Base-by-base conservation (phyloP, 2,113 vertebrate species). In the Prionailurus bengalensis region DNA sequence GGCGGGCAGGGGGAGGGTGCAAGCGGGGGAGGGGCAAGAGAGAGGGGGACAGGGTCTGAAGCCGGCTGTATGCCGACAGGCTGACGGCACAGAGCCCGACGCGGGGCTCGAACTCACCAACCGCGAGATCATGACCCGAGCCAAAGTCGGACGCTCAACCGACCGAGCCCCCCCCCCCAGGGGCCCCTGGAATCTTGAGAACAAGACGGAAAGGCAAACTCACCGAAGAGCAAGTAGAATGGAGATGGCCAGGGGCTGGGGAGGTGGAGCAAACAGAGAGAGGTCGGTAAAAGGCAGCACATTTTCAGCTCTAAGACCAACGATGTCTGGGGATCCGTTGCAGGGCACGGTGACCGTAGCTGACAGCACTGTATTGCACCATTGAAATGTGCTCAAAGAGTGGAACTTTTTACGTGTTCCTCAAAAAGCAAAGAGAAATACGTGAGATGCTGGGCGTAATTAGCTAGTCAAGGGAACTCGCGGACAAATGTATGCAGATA, bases 341-440 rank as follows among this genome's bases (percentile, higher is more conserved):
- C 5, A 25, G 3, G 63, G 7, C 16, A 1, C 10, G 63, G 53
- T 3, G 16, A 39, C 39, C 1, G 1, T 13, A 4, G 19, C 3
- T 53, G 45, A 23, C 8, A 53, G 21, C 53, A 15, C 27, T 4
- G 27, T 10, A 7, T 7, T n/a, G 42, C 21, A 10, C 9, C 31
- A 36, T 1, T 33, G n/a, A 74, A 14, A 53, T 23, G 45, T 73
- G 78, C 66, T 31, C 11, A 73, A 36, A 53, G 42, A 39, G 21
- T 16, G 16, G 29, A 73, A 55, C 15, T 45, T 16, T 16, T 16
- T 53, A 87, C n/a, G 42, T 81, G 80, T 74, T 66, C 16, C 66
- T 5, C n/a, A 55, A 51, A 71, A 71, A 36, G n/a, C 11, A 39
- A 31, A 71, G 48, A 51, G 58, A 39, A 48, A 27, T 9, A 7